Base-by-base conservation (phyloP, 2,797 vertebrate species). In the Labroides dimidiatus region DNA sequence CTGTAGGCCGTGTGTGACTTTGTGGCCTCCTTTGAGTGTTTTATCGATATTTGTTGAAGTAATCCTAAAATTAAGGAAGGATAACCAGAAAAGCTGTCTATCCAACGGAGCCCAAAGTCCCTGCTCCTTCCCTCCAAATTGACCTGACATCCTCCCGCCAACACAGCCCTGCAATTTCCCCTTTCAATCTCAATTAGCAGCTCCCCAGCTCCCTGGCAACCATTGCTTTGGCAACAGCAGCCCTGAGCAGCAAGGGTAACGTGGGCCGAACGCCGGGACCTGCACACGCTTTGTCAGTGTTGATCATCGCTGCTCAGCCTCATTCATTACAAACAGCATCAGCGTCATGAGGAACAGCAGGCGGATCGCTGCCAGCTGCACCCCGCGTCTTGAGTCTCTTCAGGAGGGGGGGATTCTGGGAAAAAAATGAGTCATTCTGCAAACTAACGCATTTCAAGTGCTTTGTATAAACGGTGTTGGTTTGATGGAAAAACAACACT, bases 161-260 rank as follows among this genome's bases (percentile, higher is more conserved):
- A 65, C 24, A 47, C 39, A 69, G 59, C 17, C 23, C 66, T 57
- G 39, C 77, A 75, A 84, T 84, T 72, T 77, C 23, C 43, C 60
- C 42, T 47, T 60, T 52, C 59, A 76, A 51, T 82, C 71, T 81
- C 84, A 88, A 88, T 91, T 78, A 84, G 56, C 75, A 69, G 76
- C 77, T 60, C 66, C 53, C 62, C 50, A 43, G 85, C 85, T 91
- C 87, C 93, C 79, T 86, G 79, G 87, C 87, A 91, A 92, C 92
- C 39, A 78, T 90, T 54, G 33, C 86, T 68, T 49, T 51, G 85
- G 86, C 72, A 89, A 89, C 87, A 60, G 80, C 77, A 86, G 78
- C 85, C 52, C 30, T 19, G 11, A 9, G 24, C 49, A 51, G 43
- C 10, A 3, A 55, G 51, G 74, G 48, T 21, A 27, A 39, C 8